Conservation (phyloP, 2,888 invertebrate species). For the Melieria picta region DNA sequence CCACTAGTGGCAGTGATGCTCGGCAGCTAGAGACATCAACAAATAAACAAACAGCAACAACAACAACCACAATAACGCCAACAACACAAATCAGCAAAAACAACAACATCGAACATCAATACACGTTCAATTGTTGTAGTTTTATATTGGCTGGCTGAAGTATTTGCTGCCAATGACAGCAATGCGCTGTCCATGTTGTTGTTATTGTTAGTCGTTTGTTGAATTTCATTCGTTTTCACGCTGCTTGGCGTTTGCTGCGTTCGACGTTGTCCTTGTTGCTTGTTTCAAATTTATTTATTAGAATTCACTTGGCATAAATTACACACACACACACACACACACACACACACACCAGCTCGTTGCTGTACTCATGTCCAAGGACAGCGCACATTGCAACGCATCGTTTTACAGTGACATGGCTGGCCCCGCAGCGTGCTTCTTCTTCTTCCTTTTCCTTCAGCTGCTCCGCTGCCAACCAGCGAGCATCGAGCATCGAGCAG, state of each 20-base stretch:
- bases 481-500: background rate
- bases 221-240: background rate
- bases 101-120: too few relatives aligned
- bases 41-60: background rate
- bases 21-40: background rate
- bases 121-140: too few relatives aligned
- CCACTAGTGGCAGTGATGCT: background rate
- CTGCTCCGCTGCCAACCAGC: background rate
- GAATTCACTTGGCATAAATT: slow-evolving; percentile 39
- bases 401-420: too few relatives aligned
- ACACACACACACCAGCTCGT: background rate
- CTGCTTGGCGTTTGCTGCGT: background rate
- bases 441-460: background rate
- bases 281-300: slow-evolving; percentile 36
- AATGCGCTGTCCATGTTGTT: background rate
- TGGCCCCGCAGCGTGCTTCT: too few relatives aligned
- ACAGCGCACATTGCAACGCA: background rate
- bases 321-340: slow-evolving; percentile 21
- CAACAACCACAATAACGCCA: slow-evolving; percentile 37
- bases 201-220: background rate
- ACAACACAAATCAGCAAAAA: slow-evolving; percentile 26
- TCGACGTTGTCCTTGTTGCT: slow-evolving; percentile 25
- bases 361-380: background rate
- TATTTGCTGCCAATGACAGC: too few relatives aligned
- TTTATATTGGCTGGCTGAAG: too few relatives aligned